phyloP scores from a whole-genome alignment of 2,888 invertebrate species.

The Sinohyriopsis cumingii region DNA sequence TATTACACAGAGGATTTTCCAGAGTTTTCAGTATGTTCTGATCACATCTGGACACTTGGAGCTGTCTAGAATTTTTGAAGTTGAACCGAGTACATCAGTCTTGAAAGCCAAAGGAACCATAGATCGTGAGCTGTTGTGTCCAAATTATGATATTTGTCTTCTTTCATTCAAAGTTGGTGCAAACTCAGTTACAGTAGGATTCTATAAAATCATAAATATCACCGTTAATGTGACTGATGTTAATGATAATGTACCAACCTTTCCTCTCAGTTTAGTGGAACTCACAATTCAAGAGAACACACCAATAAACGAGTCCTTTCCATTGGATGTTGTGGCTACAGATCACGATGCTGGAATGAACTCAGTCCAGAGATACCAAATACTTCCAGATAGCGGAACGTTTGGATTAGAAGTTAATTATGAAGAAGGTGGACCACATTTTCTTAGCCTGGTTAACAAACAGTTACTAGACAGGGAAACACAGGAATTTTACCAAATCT shows the following conservation, averaged over 20 bases:
- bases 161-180: too few relatives aligned
- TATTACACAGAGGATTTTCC: too few relatives aligned
- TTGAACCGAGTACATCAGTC: too few relatives aligned
- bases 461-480: slow-evolving; percentile 52
- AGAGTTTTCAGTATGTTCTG: too few relatives aligned
- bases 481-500: slow-evolving; percentile 41
- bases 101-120: too few relatives aligned
- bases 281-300: slow-evolving; percentile 37
- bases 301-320: slow-evolving; percentile 27
- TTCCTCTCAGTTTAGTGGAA: slow-evolving; percentile 75
- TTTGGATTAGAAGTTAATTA: slow-evolving; percentile 42
- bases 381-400: slow-evolving; percentile 37
- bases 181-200: too few relatives aligned
- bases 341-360: slow-evolving; percentile 41
- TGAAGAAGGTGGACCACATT: slow-evolving; percentile 47
- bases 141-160: too few relatives aligned
- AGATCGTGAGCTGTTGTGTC: too few relatives aligned
- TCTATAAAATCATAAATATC: slow-evolving; percentile 23
- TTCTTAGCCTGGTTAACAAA: slow-evolving; percentile 42
- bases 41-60: too few relatives aligned
- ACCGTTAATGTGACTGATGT: slow-evolving; percentile 89
- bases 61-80: too few relatives aligned
- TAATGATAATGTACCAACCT: slow-evolving; percentile 95
- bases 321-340: slow-evolving; percentile 39
- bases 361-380: slow-evolving; percentile 39